phyloP scores from a whole-genome alignment of 2,888 invertebrate species.

The Euspilapteryx auroguttella region DNA sequence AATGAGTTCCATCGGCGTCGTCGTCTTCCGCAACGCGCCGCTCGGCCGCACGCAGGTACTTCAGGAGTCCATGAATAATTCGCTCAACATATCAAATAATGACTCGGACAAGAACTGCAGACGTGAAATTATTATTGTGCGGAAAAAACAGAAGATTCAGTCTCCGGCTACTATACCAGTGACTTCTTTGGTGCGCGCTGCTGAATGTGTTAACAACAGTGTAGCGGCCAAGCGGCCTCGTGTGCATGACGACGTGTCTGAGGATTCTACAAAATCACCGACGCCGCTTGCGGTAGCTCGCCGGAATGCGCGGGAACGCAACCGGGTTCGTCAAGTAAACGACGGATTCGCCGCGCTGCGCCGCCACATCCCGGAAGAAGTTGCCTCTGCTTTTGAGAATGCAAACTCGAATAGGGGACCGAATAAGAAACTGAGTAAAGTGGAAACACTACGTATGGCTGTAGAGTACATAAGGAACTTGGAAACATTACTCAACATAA shows the following conservation, averaged over 20 bases:
- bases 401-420: slow-evolving; percentile 68
- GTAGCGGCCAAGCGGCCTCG: slow-evolving; percentile 31
- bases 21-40: slow-evolving; percentile 62
- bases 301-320: slow-evolving; percentile 89
- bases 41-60: slow-evolving; percentile 65
- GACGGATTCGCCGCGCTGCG: slow-evolving; percentile 87
- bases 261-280: slow-evolving; percentile 54
- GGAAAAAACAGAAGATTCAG: slow-evolving; percentile 48
- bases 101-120: slow-evolving; percentile 28
- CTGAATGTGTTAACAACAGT: slow-evolving; percentile 25
- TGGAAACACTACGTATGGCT: slow-evolving; percentile 87
- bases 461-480: slow-evolving; percentile 87
- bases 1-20: slow-evolving; percentile 63
- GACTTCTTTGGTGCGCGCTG: slow-evolving; percentile 38
- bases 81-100: slow-evolving; percentile 54
- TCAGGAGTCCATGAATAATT: slow-evolving; percentile 65
- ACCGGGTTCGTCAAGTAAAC: slow-evolving; percentile 90
- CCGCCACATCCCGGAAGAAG: slow-evolving; percentile 83
- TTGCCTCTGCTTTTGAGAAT: slow-evolving; percentile 69
- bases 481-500: slow-evolving; percentile 73
- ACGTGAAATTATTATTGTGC: slow-evolving; percentile 57
- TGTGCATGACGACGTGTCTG: slow-evolving; percentile 42
- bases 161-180: slow-evolving; percentile 40
- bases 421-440: slow-evolving; percentile 82
- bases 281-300: slow-evolving; percentile 83